Conservation (phyloP, 2,113 vertebrate genomes). For the Synodontis membranacea region DNA sequence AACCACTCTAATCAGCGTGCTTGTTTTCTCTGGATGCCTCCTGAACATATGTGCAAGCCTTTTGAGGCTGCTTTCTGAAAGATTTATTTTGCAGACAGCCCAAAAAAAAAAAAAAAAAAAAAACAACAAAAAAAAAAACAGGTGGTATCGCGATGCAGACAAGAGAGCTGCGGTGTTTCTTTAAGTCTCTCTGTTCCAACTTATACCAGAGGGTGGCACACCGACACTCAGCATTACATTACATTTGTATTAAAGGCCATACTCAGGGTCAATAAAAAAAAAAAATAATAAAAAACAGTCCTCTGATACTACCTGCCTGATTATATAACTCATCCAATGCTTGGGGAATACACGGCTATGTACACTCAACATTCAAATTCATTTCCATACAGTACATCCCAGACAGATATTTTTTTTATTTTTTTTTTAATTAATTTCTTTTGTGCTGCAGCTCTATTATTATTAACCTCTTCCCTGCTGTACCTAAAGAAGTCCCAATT, state of each 20-base stretch:
- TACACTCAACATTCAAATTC: too few species aligned
- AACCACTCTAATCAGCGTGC: neutral
- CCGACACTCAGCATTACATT: neutral
- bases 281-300: too few species aligned
- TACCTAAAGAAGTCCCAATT: neutral
- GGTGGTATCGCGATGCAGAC: neutral
- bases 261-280: neutral
- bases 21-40: conserved; percentile 14
- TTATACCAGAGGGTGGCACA: conserved; percentile 28
- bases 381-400: neutral
- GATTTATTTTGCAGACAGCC: conserved; percentile 29
- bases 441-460: neutral
- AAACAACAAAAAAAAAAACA: neutral
- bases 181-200: neutral
- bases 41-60: conserved; percentile 1
- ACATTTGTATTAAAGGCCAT: conserved; percentile 14
- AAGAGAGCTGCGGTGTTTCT: neutral
- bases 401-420: too few species aligned
- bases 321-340: neutral
- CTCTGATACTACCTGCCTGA: neutral
- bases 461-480: neutral
- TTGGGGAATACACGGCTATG: neutral
- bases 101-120: too few species aligned
- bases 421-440: neutral
- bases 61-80: conserved; percentile 16